Percentiles rank a stretch among this genome's conserved stretches.
These are phyloP conservation scores for Atopsyche davidsoni DNA, from an alignment of 1,140 invertebrate genomes.

Conservation along the genomic window DNA sequence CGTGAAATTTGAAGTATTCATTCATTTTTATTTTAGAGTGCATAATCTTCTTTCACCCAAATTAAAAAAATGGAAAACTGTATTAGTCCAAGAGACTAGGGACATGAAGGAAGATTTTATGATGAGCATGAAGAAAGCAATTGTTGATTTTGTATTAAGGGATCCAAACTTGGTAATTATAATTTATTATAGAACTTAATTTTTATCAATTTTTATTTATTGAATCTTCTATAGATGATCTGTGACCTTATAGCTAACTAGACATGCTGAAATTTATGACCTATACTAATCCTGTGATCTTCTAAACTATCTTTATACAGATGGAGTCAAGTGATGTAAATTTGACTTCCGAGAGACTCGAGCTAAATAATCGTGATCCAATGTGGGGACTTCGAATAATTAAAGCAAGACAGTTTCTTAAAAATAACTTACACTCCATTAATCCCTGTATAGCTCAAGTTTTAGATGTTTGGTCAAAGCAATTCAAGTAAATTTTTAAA, in stretches of 20 bases:
- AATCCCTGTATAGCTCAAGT: slow-evolving; percentile 78
- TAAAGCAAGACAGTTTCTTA: slow-evolving; percentile 36
- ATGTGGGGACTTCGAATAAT: slow-evolving; percentile 51
- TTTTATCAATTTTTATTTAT: slow-evolving; percentile 8
- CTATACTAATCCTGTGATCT: neutral
- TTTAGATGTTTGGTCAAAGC: slow-evolving; percentile 73
- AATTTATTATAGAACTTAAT: neutral
- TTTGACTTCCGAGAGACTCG: slow-evolving; percentile 48
- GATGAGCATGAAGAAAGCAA: slow-evolving; percentile 79
- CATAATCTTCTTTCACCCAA: slow-evolving; percentile 43
- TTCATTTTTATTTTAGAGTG: slow-evolving; percentile 36
- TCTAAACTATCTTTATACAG: slow-evolving; percentile 25
- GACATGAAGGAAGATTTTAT: slow-evolving; percentile 75
- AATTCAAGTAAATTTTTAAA: slow-evolving; percentile 59
- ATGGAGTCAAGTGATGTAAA: slow-evolving; percentile 45
- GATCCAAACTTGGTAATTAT: slow-evolving; percentile 54
- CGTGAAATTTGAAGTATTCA: too few species aligned
- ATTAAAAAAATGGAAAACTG: slow-evolving; percentile 53
- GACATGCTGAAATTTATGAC: slow-evolving; percentile 1
- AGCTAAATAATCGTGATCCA: slow-evolving; percentile 59
- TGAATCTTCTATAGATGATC: too few species aligned
- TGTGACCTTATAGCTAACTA: too few species aligned
- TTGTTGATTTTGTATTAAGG: slow-evolving; percentile 81
- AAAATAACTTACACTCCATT: slow-evolving; percentile 66
- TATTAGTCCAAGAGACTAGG: slow-evolving; percentile 50